phyloP scores from a whole-genome alignment of 2,888 invertebrate genomes.

The Orthonychiurus folsomi region DNA sequence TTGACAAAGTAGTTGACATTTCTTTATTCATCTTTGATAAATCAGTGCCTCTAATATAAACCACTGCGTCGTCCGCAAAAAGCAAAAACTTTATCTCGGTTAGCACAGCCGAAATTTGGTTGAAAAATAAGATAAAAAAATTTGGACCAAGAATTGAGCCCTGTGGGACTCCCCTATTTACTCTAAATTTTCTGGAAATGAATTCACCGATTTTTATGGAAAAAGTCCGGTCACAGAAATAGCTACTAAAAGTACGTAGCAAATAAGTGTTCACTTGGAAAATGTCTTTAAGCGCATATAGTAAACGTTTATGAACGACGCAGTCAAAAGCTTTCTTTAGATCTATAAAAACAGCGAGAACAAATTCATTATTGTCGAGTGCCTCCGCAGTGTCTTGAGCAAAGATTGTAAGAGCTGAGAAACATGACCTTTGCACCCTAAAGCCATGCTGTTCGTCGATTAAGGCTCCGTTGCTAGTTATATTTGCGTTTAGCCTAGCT shows the following conservation, averaged over 20 bases:
- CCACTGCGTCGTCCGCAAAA: not conserved
- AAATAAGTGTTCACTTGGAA: conserved; percentile 14
- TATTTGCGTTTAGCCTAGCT: not conserved
- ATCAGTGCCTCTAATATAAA: not conserved
- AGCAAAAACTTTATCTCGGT: not conserved
- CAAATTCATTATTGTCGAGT: conserved; percentile 13
- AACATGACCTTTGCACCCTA: conserved; percentile 14
- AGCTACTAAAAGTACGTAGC: conserved; percentile 12
- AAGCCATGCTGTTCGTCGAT: conserved; percentile 19
- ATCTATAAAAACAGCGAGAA: conserved; percentile 17
- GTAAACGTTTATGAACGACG: conserved; percentile 4
- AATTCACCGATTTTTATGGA: conserved; percentile 10
- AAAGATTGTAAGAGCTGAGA: conserved; percentile 15
- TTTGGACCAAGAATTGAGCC: conserved; percentile 13
- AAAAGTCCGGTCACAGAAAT: conserved; percentile 14
- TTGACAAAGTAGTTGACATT: not conserved
- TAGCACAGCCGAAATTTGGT: conserved; percentile 2
- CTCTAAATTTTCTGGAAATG: conserved; percentile 12
- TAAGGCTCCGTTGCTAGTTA: not conserved
- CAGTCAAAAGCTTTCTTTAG: conserved; percentile 22
- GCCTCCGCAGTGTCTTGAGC: conserved; percentile 15
- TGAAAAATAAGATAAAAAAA: not conserved
- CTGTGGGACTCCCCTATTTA: conserved; percentile 13
- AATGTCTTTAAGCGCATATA: conserved; percentile 12
- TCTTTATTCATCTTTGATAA: not conserved